Conservation (phyloP, 2,113 vertebrate species). For the Apeltes quadracus region DNA sequence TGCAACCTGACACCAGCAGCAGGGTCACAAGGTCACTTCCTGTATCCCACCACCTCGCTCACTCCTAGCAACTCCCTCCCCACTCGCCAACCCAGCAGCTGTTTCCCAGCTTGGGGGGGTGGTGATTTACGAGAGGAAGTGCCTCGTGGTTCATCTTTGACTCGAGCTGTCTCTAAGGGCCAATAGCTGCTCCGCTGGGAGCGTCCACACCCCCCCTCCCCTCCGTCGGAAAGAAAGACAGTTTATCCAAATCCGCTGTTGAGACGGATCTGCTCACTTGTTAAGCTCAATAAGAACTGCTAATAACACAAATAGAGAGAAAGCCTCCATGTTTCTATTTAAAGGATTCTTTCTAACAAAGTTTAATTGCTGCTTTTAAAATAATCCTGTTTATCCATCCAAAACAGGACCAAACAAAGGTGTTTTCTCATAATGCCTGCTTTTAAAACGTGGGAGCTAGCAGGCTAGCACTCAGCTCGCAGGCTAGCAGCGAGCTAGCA, state of each 20-base stretch:
- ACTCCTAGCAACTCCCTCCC: slow-evolving; percentile 45
- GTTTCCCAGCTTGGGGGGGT: slow-evolving; percentile 88
- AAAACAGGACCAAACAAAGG: slow-evolving; percentile 3
- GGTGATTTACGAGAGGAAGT: slow-evolving; percentile 91
- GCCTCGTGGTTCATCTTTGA: slow-evolving; percentile 81
- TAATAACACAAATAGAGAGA: neutral
- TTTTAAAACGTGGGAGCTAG: slow-evolving; percentile 8
- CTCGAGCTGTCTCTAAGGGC: slow-evolving; percentile 76
- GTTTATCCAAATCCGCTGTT: slow-evolving; percentile 1
- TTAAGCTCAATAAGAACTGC: neutral
- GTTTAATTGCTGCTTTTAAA: neutral
- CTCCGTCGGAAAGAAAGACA: slow-evolving; percentile 18
- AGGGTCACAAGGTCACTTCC: slow-evolving; percentile 97
- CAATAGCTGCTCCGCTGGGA: slow-evolving; percentile 75
- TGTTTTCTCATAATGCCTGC: slow-evolving; percentile 1
- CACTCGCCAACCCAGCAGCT: slow-evolving; percentile 86
- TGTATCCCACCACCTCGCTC: slow-evolving; percentile 77
- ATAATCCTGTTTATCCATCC: slow-evolving; percentile 3
- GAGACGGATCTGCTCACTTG: neutral
- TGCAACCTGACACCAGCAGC: slow-evolving; percentile 81
- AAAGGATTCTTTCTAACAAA: neutral
- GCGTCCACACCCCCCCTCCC: slow-evolving; percentile 48
- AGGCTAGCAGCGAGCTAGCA: no score
- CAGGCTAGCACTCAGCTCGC: no score
- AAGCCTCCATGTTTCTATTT: slow-evolving; percentile 6